Base-by-base conservation (phyloP, 1,140 invertebrate species). In the Microplitis mediator region DNA sequence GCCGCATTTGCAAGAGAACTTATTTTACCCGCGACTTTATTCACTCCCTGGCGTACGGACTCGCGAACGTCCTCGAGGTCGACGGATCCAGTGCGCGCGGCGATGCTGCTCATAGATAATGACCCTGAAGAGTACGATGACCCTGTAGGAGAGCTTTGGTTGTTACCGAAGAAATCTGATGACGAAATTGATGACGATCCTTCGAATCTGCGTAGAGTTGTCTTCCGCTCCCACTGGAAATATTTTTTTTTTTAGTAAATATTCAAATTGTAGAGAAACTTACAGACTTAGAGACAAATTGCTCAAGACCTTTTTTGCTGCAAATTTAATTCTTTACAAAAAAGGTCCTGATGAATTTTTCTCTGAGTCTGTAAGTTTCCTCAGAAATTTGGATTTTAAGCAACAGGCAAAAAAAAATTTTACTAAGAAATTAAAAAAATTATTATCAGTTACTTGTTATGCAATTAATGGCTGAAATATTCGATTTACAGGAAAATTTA, bases 21-120 rank as follows among this genome's bases (percentile, higher is more conserved):
- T 11, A 99, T 86, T 81, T 94, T 93, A 4, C 95, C 97, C 36
- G 98, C 97, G 71, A 99, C 97, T 89, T 97, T 98, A 69, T 94
- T 96, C 45, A 99, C 97, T 68, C 98, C 97, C 86, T 97, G 95
- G 77, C 93, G 92, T 5, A 99, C 96, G 78, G 96, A 97, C 87
- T 99, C 98, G 83, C 95, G 95, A 0, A 99, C 96, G 81, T 99
- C 97, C 75, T 98, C 95, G 61, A 99, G 90, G 84, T 97, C 90
- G 0, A 88, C 82, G 51, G 82, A 81, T 4, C 81, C 80, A 23
- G 80, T 75, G 69, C 79, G 75, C 50, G 80, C 80, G 32, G 78
- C 78, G 0, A 76, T 69, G 14, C 80, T 63, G 60, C 79, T 81
- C 75, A 85, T 78, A 4, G 85, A 84, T 23, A 85, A 58, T 14